A percentile compares a stretch with the other conserved stretches of the same genome.
Conservation (phyloP, 53 echinoderm and acorn worm genomes). For the Henricia sp. region DNA sequence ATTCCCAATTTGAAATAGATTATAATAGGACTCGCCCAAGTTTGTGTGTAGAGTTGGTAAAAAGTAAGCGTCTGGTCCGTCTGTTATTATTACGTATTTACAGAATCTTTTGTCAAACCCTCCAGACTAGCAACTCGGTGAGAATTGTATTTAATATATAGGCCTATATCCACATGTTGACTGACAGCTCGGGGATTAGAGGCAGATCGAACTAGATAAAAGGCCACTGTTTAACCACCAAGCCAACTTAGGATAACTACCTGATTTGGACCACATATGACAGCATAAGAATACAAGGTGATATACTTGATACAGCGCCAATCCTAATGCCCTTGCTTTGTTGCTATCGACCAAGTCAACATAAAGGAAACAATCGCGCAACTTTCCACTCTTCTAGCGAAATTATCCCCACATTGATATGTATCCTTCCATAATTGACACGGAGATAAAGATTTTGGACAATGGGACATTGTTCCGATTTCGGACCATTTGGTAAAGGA, state of each 20-base stretch:
- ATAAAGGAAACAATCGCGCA: constrained; percentile 23
- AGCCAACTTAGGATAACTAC: constrained; percentile 47
- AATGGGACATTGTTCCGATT: not conserved
- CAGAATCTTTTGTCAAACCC: constrained; percentile 26
- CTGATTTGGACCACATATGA: constrained; percentile 32
- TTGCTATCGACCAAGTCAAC: constrained; percentile 32
- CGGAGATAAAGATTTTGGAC: constrained; percentile 15
- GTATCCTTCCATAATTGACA: constrained; percentile 60
- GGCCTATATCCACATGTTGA: not conserved
- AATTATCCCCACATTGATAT: constrained; percentile 63
- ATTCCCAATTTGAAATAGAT: not conserved
- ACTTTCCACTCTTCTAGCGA: constrained; percentile 33
- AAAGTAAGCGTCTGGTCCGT: not conserved
- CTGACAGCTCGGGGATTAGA: constrained; percentile 32
- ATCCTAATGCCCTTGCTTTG: constrained; percentile 31
- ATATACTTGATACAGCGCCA: not conserved
- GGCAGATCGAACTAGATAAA: constrained; percentile 17
- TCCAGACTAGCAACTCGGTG: not conserved
- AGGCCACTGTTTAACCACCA: constrained; percentile 53
- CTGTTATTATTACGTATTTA: not conserved
- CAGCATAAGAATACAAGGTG: constrained; percentile 42
- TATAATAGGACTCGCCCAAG: not conserved
- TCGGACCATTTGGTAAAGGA: not conserved
- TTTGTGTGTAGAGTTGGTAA: not conserved
- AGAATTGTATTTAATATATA: not conserved